Percentiles rank a stretch among this genome's conserved stretches.
Conservation (phyloP, 2,113 vertebrate genomes). For the Meles meles region DNA sequence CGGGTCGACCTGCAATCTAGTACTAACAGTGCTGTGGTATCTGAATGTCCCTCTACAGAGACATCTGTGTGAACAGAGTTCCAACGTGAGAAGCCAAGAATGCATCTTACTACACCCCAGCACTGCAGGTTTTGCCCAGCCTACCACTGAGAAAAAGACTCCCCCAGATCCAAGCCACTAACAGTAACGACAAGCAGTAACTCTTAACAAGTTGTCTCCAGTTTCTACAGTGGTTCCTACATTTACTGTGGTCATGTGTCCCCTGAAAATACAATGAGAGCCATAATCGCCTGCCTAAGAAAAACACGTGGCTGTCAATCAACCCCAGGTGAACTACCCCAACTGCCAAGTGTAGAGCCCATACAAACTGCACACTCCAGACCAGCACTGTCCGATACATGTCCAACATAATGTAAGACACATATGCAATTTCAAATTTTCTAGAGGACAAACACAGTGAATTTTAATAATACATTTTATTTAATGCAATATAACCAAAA, state of each 20-base stretch:
- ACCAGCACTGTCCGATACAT: neutral
- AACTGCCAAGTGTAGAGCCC: neutral
- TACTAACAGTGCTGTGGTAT: neutral
- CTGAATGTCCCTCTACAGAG: neutral
- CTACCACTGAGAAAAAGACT: neutral
- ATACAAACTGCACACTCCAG: neutral
- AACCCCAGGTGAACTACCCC: neutral
- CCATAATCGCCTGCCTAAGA: neutral
- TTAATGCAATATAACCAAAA: neutral
- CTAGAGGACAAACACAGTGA: neutral
- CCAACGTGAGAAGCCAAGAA: neutral
- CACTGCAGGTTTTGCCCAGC: neutral
- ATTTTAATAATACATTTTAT: constrained; percentile 19
- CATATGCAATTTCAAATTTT: neutral
- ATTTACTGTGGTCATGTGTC: neutral
- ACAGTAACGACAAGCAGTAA: neutral
- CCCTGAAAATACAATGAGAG: neutral
- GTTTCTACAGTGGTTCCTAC: neutral
- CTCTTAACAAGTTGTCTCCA: neutral
- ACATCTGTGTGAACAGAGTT: neutral
- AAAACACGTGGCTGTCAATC: neutral
- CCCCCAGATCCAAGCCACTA: neutral
- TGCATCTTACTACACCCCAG: neutral
- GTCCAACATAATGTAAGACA: neutral
- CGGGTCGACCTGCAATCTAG: neutral